Conservation (phyloP, 92 coral and sea anemone genomes). For the Hydrozoanthus gracilis region DNA sequence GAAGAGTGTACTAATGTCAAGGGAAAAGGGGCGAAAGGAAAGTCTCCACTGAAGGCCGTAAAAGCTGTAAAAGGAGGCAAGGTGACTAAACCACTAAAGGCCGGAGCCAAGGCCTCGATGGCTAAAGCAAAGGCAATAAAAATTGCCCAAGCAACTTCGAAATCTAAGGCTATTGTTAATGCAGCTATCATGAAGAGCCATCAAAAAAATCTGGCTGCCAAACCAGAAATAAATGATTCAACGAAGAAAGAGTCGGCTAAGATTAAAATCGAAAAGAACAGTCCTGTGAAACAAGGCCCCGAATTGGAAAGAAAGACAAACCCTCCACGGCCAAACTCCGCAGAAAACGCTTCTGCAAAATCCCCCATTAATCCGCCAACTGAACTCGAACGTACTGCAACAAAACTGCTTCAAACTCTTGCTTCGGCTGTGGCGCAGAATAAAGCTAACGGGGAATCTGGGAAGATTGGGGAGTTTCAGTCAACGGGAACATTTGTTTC, state of each 20-base stretch:
- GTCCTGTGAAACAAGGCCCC: slow-evolving; percentile 17
- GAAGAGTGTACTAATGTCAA: slow-evolving; percentile 47
- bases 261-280: not conserved
- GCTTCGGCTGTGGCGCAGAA: slow-evolving; percentile 45
- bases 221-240: slow-evolving; percentile 21
- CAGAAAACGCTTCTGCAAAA: not conserved
- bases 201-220: slow-evolving; percentile 14
- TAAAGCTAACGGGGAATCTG: slow-evolving; percentile 3
- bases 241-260: slow-evolving; percentile 9
- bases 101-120: not conserved
- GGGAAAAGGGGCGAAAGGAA: slow-evolving; percentile 25
- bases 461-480: slow-evolving; percentile 11
- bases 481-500: slow-evolving; percentile 17
- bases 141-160: slow-evolving; percentile 33
- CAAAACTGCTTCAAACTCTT: slow-evolving; percentile 36
- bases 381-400: slow-evolving; percentile 38
- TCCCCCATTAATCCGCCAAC: slow-evolving; percentile 5
- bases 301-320: not conserved
- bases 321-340: not conserved
- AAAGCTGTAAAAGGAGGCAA: slow-evolving; percentile 32
- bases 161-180: slow-evolving; percentile 32
- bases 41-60: slow-evolving; percentile 30
- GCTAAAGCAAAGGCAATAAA: slow-evolving; percentile 33
- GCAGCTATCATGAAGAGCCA: slow-evolving; percentile 30
- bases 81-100: not conserved